Evolutionary conservation across 2,797 vertebrate genomes (phyloP).

Genomic region (Allenopithecus nigroviridis): DNA sequence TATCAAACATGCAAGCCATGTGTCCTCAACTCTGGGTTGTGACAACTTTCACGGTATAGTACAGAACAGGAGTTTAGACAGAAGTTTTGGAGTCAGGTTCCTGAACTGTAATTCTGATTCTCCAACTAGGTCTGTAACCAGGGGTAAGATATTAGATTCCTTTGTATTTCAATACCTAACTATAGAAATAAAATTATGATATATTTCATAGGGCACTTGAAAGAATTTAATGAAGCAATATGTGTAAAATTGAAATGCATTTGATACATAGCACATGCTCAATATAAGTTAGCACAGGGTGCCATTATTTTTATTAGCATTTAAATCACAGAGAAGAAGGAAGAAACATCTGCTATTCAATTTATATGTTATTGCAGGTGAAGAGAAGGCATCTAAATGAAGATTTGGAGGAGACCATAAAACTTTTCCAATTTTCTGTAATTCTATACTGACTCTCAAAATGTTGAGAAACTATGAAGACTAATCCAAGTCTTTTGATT

Average conservation of each 20-base stretch:
- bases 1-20: not conserved
- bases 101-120: not conserved
- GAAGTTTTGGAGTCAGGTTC: not conserved
- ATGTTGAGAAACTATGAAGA: not conserved
- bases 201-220: not conserved
- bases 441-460: not conserved
- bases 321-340: constrained; percentile 21
- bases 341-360: not conserved
- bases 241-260: constrained; percentile 16
- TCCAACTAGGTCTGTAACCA: not conserved
- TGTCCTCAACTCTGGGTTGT: not conserved
- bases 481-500: not conserved
- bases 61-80: not conserved
- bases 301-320: constrained; percentile 32
- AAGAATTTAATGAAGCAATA: constrained; percentile 30
- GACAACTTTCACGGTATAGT: not conserved
- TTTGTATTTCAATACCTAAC: not conserved
- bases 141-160: not conserved
- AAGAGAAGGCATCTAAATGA: not conserved
- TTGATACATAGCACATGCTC: not conserved
- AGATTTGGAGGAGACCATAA: not conserved
- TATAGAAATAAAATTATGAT: not conserved
- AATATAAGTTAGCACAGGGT: not conserved
- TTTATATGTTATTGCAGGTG: not conserved
- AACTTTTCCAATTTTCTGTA: not conserved